Base-by-base conservation (phyloP, 1,140 invertebrate species). In the Parasteatoda tepidariorum region DNA sequence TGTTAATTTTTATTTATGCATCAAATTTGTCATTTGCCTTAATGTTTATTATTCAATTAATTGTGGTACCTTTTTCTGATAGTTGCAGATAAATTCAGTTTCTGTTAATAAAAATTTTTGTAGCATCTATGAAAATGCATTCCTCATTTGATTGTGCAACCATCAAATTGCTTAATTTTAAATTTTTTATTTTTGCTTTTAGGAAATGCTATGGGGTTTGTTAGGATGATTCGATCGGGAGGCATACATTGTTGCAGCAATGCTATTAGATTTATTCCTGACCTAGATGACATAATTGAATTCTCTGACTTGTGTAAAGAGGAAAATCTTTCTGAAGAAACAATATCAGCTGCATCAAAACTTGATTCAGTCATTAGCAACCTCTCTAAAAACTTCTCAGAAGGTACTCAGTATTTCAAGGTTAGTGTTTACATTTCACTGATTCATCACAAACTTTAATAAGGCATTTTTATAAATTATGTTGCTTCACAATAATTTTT, bases 141-240 rank as follows among this genome's bases (percentile, higher is more conserved):
- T n/a, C n/a, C n/a, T n/a, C n/a, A n/a, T n/a, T n/a, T n/a, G n/a
- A n/a, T n/a, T n/a, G n/a, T n/a, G n/a, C n/a, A n/a, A n/a, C n/a
- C n/a, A n/a, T n/a, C n/a, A n/a, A n/a, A n/a, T n/a, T n/a, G n/a
- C n/a, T n/a, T n/a, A n/a, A n/a, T n/a, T 30, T 28, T 66, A 9
- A 24, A 2, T 67, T 15, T 66, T 30, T n/a, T 9, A 9, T 66
- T 38, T n/a, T 70, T 66, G 18, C 38, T 82, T 68, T 24, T 81
- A 93, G 94, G 97, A 15, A 99, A 99, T 90, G 96, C 97, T 1
- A 93, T 99, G 90, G 98, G 97, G 7, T 99, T 98, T 88, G 95
- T 99, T 1, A 91, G 98, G 48, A 93, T 99, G 88, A 94, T 99
- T 64, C 92, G 96, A 83, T 97, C 97, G 4, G 98, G 97, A 5